Evolutionary conservation across 2,888 invertebrate genomes (phyloP), one percentile per base, ranked within the genome.

Genomic region (Resseliella maxima): DNA sequence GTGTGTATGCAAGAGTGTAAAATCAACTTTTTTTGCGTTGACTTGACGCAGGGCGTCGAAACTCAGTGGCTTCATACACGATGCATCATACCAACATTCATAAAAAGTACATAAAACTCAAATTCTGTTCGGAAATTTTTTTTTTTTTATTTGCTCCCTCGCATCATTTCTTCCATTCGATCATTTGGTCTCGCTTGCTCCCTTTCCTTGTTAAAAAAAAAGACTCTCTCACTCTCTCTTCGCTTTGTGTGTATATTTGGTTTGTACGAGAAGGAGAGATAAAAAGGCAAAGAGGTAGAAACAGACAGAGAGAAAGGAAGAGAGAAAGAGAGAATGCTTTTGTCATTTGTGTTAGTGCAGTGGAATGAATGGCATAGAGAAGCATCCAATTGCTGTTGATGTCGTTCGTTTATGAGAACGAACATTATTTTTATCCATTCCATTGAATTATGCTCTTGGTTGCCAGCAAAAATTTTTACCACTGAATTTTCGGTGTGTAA

Each of bases 401-500:
- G 83, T 72, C 72, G 72, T 72, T 72, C 72, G 35, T 72, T 72
- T 72, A 83, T 83, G 83, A 38, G 83, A 83, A 83, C 38, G 83
- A 83, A 38, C 83, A 83, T 83, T 38, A 83, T 83, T 83, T 72
- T 83, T 38, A 83, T 83, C 83, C 83, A 83, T 83, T 83, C 83
- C 83, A 83, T 38, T 83, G 83, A 83, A 83, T 83, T 83, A 83
- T 83, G 38, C 38, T 83, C 38, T 83, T 83, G 83, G 83, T 83
- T 83, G 83, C 83, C 83, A 83, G 72, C n/a, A 83, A 83, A n/a
- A 10, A 10, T 83, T 83, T 83, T 83, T 38, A 38, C 83, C 38
- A 83, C 83, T 38, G 83, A 83, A 83, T 83, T 83, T 38, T 38
- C 36, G 83, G 35, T 8, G 0, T 83, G 38, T 83, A 38, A 83